Conservation (phyloP, 2,888 invertebrate genomes). For the Tuta absoluta region DNA sequence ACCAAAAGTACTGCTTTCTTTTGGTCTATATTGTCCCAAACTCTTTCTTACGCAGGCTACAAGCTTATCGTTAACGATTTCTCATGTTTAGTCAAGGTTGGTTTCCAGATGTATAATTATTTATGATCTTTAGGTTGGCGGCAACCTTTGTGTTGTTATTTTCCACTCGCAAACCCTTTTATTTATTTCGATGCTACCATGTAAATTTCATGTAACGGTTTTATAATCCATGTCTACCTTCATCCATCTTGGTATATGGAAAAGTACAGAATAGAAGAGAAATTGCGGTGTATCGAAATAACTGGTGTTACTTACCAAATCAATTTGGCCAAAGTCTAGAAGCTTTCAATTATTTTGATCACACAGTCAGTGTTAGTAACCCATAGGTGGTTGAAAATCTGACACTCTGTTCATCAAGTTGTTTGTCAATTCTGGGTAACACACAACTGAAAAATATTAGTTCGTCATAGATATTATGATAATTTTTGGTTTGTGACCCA, state of each 20-base stretch:
- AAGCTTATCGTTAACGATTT: not conserved
- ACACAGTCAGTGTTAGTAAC: no score
- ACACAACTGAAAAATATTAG: no score
- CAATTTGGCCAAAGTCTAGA: no score
- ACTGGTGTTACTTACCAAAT: no score
- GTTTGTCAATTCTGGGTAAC: no score
- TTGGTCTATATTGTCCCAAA: not conserved
- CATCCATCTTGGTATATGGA: not conserved
- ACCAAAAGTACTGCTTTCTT: not conserved
- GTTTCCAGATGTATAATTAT: constrained; percentile 20
- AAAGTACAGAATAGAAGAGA: not conserved
- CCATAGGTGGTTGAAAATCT: no score
- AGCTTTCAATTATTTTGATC: no score
- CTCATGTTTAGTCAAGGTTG: constrained; percentile 2
- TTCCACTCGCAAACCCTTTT: not conserved
- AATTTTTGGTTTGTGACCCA: no score
- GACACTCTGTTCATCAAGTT: no score
- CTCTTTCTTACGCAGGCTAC: not conserved
- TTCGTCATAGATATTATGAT: no score
- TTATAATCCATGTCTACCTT: not conserved
- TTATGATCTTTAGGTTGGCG: constrained; percentile 17
- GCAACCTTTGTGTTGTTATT: constrained; percentile 6
- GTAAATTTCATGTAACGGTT: not conserved
- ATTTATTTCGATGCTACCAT: not conserved
- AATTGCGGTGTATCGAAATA: no score